Percentiles rank a stretch among this genome's conserved stretches.
Evolutionary conservation across 2,113 vertebrate genomes (phyloP).

Genomic region (Anolis carolinensis): DNA sequence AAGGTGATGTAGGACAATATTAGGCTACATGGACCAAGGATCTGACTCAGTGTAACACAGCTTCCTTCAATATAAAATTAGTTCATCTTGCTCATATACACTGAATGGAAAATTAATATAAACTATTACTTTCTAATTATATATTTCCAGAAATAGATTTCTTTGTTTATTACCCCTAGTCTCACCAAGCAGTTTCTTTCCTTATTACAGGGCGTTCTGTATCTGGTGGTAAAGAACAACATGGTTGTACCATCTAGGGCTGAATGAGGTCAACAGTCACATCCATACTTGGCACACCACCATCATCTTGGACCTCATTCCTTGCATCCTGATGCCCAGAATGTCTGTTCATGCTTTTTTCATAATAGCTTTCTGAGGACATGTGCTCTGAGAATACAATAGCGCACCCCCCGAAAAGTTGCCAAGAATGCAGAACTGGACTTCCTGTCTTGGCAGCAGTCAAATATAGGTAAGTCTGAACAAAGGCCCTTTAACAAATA

Average conservation of each 20-base stretch:
- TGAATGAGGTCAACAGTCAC: constrained; percentile 65
- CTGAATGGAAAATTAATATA: not conserved
- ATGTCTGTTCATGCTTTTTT: constrained; percentile 64
- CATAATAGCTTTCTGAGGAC: constrained; percentile 62
- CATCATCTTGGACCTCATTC: constrained; percentile 64
- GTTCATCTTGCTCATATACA: constrained; percentile 16
- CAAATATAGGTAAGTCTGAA: constrained; percentile 66
- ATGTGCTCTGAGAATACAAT: constrained; percentile 70
- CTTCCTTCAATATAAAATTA: constrained; percentile 33
- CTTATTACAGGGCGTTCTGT: constrained; percentile 40
- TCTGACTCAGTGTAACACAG: too few species aligned
- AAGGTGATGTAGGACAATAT: too few species aligned
- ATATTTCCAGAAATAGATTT: constrained; percentile 15
- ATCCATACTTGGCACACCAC: constrained; percentile 57
- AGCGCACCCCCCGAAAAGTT: constrained; percentile 62
- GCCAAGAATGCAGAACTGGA: constrained; percentile 65
- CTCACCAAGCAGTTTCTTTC: constrained; percentile 55
- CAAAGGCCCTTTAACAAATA: constrained; percentile 46
- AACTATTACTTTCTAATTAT: not conserved
- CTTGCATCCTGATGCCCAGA: constrained; percentile 61
- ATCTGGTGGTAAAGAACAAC: constrained; percentile 46
- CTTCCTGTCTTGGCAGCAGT: constrained; percentile 66
- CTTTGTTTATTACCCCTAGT: constrained; percentile 35
- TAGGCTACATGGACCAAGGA: too few species aligned
- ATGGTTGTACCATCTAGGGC: constrained; percentile 42